Evolutionary conservation across 35 echinoderm and acorn worm species (phyloP).

Genomic region (Amphiura filiformis): DNA sequence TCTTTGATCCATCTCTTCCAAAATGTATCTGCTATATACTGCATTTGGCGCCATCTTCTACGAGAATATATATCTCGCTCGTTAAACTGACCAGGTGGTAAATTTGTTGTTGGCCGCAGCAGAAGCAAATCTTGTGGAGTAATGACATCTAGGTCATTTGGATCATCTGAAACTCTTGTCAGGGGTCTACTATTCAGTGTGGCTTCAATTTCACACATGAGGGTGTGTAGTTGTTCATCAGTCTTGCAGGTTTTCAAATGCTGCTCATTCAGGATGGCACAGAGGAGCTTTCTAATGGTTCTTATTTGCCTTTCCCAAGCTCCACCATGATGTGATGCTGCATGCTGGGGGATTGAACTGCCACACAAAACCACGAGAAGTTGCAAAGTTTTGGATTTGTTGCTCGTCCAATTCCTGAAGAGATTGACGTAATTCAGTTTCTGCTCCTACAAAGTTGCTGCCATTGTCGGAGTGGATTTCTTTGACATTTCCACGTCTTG

Average conservation of each 20-base stretch:
- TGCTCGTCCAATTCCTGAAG: slow-evolving; percentile 36
- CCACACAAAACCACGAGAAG: slow-evolving; percentile 32
- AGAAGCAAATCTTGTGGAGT: slow-evolving; percentile 68
- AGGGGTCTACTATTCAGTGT: slow-evolving; percentile 48
- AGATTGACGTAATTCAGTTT: slow-evolving; percentile 23
- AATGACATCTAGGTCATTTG: slow-evolving; percentile 19
- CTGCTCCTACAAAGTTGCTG: slow-evolving; percentile 38
- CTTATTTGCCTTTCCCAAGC: slow-evolving; percentile 33
- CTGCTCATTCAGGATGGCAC: slow-evolving; percentile 19
- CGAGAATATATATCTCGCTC: slow-evolving; percentile 31
- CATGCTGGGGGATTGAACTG: slow-evolving; percentile 49
- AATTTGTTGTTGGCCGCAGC: background rate
- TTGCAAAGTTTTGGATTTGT: slow-evolving; percentile 20
- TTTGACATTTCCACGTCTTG: slow-evolving; percentile 18
- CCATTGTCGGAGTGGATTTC: slow-evolving; percentile 48
- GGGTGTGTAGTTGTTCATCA: slow-evolving; percentile 41
- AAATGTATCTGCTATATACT: slow-evolving; percentile 54
- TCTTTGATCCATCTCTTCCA: slow-evolving; percentile 55
- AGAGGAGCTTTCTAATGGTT: slow-evolving; percentile 25
- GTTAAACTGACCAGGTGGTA: slow-evolving; percentile 44
- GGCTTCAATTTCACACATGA: slow-evolving; percentile 38
- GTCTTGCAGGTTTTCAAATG: background rate
- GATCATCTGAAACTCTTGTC: slow-evolving; percentile 20
- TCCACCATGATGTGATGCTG: slow-evolving; percentile 50
- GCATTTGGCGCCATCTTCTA: slow-evolving; percentile 38